A percentile compares a stretch with the other conserved stretches of the same genome.
phyloP scores from a whole-genome alignment of 1,140 invertebrate genomes.

The Steinernema feltiae region DNA sequence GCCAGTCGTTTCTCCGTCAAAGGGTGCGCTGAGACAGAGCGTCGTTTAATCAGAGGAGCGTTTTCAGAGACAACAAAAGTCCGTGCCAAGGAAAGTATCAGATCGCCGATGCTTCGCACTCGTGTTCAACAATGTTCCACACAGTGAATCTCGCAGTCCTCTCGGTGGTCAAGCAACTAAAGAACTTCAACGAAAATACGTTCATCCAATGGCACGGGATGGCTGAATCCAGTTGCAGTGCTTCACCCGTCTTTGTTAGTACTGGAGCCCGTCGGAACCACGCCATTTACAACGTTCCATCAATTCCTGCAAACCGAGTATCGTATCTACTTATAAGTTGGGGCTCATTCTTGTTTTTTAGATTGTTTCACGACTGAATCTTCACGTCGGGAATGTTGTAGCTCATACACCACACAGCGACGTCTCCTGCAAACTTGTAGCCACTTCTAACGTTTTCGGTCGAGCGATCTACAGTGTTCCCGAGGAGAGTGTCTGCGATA shows the following conservation, averaged over 20 bases:
- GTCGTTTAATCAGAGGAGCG: neutral
- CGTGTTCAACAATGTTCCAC: conserved; percentile 43
- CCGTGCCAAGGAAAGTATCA: conserved; percentile 28
- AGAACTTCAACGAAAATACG: conserved; percentile 14
- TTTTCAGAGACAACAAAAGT: conserved; percentile 30
- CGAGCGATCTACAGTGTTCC: conserved; percentile 35
- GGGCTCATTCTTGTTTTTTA: conserved; percentile 12
- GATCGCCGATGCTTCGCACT: conserved; percentile 41
- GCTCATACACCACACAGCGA: conserved; percentile 32
- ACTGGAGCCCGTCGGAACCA: conserved; percentile 25
- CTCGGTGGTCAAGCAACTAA: neutral
- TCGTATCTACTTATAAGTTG: no score
- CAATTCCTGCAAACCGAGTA: conserved; percentile 38
- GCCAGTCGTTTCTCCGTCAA: conserved; percentile 38
- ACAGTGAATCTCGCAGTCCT: conserved; percentile 37
- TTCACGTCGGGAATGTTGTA: neutral
- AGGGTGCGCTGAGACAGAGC: conserved; percentile 18
- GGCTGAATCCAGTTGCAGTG: conserved; percentile 28
- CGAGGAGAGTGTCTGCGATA: conserved; percentile 21
- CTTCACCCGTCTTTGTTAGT: conserved; percentile 36
- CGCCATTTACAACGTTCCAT: conserved; percentile 21
- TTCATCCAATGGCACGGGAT: conserved; percentile 45
- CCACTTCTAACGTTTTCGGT: conserved; percentile 39
- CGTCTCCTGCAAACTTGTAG: conserved; percentile 23
- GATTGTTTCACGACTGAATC: neutral